Base-by-base conservation (phyloP, 2,113 vertebrate species). In the Pseudorectes ferrugineus region DNA sequence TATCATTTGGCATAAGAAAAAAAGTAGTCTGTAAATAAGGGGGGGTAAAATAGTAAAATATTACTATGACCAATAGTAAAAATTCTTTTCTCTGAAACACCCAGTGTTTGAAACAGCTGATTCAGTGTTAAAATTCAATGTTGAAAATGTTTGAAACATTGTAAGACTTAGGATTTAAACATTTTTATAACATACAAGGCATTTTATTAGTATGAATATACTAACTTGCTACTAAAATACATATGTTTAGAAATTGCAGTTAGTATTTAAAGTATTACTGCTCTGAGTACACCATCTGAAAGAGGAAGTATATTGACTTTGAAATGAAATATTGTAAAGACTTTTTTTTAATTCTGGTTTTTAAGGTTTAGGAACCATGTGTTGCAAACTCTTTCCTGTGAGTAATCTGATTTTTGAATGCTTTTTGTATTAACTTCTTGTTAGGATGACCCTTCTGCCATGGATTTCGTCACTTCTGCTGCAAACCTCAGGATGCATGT, bases 381-480 rank as follows among this genome's bases (percentile, higher is more conserved):
- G 33, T 52, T 78, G 33, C 48, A 72, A 22, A 57, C 23, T 52
- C 51, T 66, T 86, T 33, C 11, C 9, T 54, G 3, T 33, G 19
- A 31, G 4, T 79, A 59, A 29, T 86, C 12, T 59, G 12, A 76
- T 92, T 66, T 85, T 82, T 71, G 92, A 90, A 36, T 66, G 33
- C 17, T 65, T 74, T 36, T 65, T 91, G 12, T 42, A 63, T 96
- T 84, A 29, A 84, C n/a, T 95, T 94, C 15, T 90, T 97, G 66
- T 36, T 96, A 99, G 99, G 99, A 99, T 54, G 99, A 99, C 43
- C 97, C 98, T 66, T 98, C 99, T 66, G 99, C 99, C 25, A 99
- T 99, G 99, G 99, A 99, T 97, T 99, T 99, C 83, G 99, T 99
- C 74, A 99, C 99, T 3, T 98, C 99, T 46, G 99, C 99, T 49